Evolutionary conservation across 2,797 vertebrate genomes (phyloP).

Genomic region (Syndactyla subalaris): DNA sequence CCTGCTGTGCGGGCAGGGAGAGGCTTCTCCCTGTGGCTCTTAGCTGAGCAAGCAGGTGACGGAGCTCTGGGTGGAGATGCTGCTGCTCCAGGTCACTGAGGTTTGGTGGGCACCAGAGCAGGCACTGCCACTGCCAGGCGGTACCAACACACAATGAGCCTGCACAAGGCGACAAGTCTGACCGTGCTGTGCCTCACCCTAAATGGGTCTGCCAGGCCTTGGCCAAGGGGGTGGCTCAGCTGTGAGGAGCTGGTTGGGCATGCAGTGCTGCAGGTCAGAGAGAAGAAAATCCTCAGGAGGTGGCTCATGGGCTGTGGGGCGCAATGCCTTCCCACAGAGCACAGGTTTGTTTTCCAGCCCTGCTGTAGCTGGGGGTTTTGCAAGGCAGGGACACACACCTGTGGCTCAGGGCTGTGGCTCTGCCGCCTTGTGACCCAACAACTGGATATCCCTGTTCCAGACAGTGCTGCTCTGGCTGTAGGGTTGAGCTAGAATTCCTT

Average conservation of each 20-base stretch:
- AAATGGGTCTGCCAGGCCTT: not conserved
- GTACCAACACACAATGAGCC: rapidly evolving
- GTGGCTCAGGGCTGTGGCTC: not conserved
- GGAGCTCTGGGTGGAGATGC: not conserved
- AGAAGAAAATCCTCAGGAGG: not conserved
- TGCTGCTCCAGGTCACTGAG: rapidly evolving
- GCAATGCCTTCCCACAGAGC: rapidly evolving
- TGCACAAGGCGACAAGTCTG: rapidly evolving
- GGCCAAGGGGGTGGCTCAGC: not conserved
- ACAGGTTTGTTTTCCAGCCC: not conserved
- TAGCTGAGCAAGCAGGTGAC: not conserved
- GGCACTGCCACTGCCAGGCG: rapidly evolving
- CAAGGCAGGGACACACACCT: not conserved
- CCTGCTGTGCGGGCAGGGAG: not conserved
- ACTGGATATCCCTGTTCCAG: not conserved
- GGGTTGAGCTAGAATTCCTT: not conserved
- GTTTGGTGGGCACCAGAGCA: not conserved
- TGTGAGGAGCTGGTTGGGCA: not conserved
- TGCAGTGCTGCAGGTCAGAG: too few species aligned
- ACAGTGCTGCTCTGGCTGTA: not conserved
- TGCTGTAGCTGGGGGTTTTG: not conserved
- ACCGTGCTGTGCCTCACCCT: not conserved
- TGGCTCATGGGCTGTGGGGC: not conserved
- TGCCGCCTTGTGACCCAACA: not conserved
- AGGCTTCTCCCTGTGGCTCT: not conserved